phyloP scores from a whole-genome alignment of 2,797 vertebrate genomes.

The Brachymystax lenok region DNA sequence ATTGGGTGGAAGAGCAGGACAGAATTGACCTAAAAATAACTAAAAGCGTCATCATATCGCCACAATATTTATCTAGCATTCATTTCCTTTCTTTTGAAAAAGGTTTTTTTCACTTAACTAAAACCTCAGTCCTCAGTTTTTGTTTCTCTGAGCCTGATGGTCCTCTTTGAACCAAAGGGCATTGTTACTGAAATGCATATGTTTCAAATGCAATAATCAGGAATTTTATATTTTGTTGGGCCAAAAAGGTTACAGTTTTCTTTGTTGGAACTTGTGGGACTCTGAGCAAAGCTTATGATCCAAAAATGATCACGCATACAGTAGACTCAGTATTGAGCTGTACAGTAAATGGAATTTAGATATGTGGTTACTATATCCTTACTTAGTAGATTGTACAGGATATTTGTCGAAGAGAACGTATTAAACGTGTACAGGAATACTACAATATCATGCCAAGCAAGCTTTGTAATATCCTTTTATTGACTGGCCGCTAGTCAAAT shows the following conservation, averaged over 20 bases:
- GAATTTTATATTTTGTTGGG: conserved; percentile 42
- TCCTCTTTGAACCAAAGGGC: conserved; percentile 55
- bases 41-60: conserved; percentile 34
- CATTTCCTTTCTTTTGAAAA: conserved; percentile 42
- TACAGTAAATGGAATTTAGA: neutral
- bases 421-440: neutral
- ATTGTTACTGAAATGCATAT: conserved; percentile 59
- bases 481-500: conserved; percentile 25
- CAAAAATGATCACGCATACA: conserved; percentile 12
- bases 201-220: conserved; percentile 27
- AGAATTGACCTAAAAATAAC: conserved; percentile 5
- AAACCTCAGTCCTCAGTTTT: conserved; percentile 11
- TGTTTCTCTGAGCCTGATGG: conserved; percentile 59
- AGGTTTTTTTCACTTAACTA: conserved; percentile 5
- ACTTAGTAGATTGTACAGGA: neutral
- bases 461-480: conserved; percentile 32
- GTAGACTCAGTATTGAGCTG: conserved; percentile 16
- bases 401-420: conserved; percentile 3
- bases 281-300: conserved; percentile 10
- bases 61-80: conserved; percentile 12
- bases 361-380: neutral
- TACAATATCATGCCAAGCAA: conserved; percentile 9
- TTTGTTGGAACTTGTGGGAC: conserved; percentile 37
- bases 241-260: conserved; percentile 5
- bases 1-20: conserved; percentile 4